A percentile compares a stretch with the other conserved stretches of the same genome.
Conservation (phyloP, 1,140 invertebrate species). For the Drosophila ambigua region DNA sequence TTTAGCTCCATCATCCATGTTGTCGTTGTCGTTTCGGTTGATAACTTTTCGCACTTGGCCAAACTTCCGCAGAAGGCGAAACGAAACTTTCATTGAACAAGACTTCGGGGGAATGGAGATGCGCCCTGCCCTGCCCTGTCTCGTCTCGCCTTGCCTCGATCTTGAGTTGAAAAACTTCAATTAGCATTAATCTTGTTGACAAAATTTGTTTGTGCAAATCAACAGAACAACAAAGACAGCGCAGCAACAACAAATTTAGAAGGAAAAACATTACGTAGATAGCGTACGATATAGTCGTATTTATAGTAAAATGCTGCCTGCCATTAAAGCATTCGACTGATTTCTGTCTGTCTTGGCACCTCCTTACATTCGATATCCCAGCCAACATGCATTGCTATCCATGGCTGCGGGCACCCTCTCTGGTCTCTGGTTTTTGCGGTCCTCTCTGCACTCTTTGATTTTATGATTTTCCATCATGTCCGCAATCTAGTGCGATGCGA, state of each 20-base stretch:
- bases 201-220: slow-evolving; percentile 66
- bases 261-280: slow-evolving; percentile 15
- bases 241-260: slow-evolving; percentile 36
- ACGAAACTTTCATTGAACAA: slow-evolving; percentile 63
- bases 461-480: slow-evolving; percentile 49
- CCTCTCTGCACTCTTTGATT: slow-evolving; percentile 42
- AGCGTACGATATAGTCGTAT: neutral
- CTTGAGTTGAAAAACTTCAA: slow-evolving; percentile 62
- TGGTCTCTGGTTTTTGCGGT: slow-evolving; percentile 11
- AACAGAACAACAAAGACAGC: slow-evolving; percentile 45
- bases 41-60: slow-evolving; percentile 58
- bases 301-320: slow-evolving; percentile 24
- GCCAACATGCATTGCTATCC: slow-evolving; percentile 1
- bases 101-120: slow-evolving; percentile 43
- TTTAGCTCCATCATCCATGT: slow-evolving; percentile 18
- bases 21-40: slow-evolving; percentile 48
- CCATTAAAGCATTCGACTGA: slow-evolving; percentile 33
- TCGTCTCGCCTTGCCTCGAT: neutral
- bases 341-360: slow-evolving; percentile 28
- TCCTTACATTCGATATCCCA: neutral
- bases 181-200: slow-evolving; percentile 75
- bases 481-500: slow-evolving; percentile 6
- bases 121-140: too few relatives aligned
- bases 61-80: slow-evolving; percentile 52
- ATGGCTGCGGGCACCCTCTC: neutral